Percentiles rank a stretch among this genome's conserved stretches.
Evolutionary conservation across 1,140 invertebrate species (phyloP).

Genomic region (Leptopilina boulardi): DNA sequence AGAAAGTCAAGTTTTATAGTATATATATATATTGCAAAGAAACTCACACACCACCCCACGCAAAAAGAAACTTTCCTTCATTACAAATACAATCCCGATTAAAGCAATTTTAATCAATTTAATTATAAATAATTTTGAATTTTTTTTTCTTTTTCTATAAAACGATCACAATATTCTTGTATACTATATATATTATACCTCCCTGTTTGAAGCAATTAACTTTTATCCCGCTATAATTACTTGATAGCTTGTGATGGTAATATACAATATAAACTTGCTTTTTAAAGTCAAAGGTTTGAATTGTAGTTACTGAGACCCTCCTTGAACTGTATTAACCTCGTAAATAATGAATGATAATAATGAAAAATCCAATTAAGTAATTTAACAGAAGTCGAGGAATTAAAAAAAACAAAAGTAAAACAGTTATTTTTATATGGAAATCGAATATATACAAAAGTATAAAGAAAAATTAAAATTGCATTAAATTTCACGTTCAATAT

Average conservation of each 20-base stretch:
- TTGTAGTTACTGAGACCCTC: not conserved
- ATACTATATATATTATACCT: no score
- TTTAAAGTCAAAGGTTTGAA: constrained; percentile 3
- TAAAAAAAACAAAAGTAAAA: no score
- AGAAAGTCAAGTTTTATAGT: not conserved
- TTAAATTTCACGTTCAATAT: no score
- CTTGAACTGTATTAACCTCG: constrained; percentile 18
- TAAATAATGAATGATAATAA: constrained; percentile 17
- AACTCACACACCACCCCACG: not conserved
- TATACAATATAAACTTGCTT: constrained; percentile 3
- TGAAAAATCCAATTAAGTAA: not conserved
- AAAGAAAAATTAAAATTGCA: no score
- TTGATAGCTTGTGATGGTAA: constrained; percentile 20
- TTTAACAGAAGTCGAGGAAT: not conserved
- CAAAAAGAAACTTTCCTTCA: not conserved
- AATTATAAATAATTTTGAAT: constrained; percentile 44
- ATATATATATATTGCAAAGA: no score
- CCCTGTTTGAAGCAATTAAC: constrained; percentile 53
- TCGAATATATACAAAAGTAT: no score
- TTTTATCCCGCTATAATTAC: constrained; percentile 59
- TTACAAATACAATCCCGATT: not conserved
- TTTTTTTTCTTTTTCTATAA: constrained; percentile 35
- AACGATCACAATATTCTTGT: not conserved
- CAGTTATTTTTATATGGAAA: no score
- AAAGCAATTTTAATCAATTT: not conserved